Percentiles rank a stretch among this genome's conserved stretches.
phyloP scores from a whole-genome alignment of 2,113 vertebrate genomes.

The Lynx canadensis region DNA sequence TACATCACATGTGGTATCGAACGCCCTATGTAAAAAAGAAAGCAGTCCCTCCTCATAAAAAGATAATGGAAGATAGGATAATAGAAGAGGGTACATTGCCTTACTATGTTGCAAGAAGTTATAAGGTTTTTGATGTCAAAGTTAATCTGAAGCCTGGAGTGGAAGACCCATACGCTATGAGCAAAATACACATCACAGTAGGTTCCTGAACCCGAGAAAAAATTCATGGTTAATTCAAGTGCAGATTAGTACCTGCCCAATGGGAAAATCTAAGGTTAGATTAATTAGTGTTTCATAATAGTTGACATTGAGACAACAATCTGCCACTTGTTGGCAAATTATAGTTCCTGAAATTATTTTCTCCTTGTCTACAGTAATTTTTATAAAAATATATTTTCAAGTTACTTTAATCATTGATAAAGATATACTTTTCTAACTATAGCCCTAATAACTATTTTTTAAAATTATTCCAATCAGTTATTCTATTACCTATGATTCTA shows the following conservation, averaged over 20 bases:
- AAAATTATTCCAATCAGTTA: background rate
- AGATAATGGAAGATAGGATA: background rate
- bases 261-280: constrained; percentile 34
- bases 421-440: background rate
- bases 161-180: constrained; percentile 29
- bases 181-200: background rate
- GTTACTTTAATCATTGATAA: background rate
- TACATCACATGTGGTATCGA: background rate
- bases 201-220: background rate
- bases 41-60: background rate
- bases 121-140: constrained; percentile 34
- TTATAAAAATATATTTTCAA: background rate
- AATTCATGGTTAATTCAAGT: background rate
- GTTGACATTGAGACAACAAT: background rate
- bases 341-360: constrained; percentile 25
- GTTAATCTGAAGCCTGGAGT: constrained; percentile 23
- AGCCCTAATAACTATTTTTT: background rate
- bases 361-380: background rate
- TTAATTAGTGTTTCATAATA: constrained; percentile 41
- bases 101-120: background rate
- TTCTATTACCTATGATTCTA: background rate
- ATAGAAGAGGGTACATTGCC: background rate
- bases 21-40: background rate
- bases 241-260: background rate
- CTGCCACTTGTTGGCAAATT: background rate